phyloP scores from a whole-genome alignment of 2,113 vertebrate genomes.

The Peromyscus californicus region DNA sequence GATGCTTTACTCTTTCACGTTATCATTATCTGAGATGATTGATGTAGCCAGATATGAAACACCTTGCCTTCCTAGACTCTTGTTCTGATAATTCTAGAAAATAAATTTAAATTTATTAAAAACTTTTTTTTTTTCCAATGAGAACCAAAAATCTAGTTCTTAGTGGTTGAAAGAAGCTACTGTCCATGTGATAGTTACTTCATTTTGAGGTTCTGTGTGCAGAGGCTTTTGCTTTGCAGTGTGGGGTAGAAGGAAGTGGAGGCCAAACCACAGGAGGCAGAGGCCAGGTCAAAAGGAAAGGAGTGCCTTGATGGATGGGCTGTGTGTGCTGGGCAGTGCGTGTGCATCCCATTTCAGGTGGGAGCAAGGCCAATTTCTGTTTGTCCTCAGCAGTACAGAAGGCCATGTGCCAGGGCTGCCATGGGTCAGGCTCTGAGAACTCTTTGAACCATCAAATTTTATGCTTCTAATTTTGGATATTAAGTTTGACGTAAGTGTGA shows the following conservation, averaged over 20 bases:
- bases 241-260: rapidly evolving
- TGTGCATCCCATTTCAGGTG: not conserved
- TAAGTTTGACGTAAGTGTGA: conserved; percentile 61
- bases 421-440: not conserved
- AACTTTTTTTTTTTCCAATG: not conserved
- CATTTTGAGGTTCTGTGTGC: not conserved
- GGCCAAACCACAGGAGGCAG: not conserved
- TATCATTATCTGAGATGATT: not conserved
- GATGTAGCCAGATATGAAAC: not conserved
- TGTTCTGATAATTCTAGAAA: not conserved
- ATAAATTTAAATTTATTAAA: conserved; percentile 24
- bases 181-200: not conserved
- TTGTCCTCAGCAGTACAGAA: not conserved
- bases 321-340: not conserved
- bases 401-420: not conserved
- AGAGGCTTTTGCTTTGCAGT: not conserved
- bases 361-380: not conserved
- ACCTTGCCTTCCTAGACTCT: not conserved
- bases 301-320: not conserved
- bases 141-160: not conserved
- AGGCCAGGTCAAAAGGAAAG: not conserved
- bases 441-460: conserved; percentile 56
- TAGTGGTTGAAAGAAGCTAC: not conserved
- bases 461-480: conserved; percentile 65
- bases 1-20: not conserved